A percentile compares a stretch with the other conserved stretches of the same genome.
These are phyloP conservation scores for Ormyrus rosae DNA, from an alignment of 2,888 invertebrate genomes.

Conservation along the genomic window DNA sequence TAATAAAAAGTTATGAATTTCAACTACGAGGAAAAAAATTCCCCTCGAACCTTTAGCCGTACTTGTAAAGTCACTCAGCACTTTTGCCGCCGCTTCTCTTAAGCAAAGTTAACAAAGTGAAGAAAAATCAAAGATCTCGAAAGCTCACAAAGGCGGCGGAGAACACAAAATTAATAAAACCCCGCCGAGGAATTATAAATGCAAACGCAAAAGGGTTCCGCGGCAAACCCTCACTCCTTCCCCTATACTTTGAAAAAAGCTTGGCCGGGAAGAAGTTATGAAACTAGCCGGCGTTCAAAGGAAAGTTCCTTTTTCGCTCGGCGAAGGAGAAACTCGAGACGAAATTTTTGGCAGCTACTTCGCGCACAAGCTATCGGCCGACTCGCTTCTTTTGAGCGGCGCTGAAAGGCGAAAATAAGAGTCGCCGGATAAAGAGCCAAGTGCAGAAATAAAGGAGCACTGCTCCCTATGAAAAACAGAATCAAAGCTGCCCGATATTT, in stretches of 20 bases:
- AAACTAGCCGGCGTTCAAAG: conserved; percentile 34
- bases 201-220: conserved; percentile 25
- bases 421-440: conserved; percentile 27
- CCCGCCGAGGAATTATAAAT: conserved; percentile 24
- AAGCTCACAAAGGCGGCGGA: neutral
- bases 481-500: conserved; percentile 31
- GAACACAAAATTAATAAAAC: conserved; percentile 36
- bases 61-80: neutral
- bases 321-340: conserved; percentile 1
- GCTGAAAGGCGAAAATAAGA: conserved; percentile 47
- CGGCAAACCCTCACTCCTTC: too few relatives aligned
- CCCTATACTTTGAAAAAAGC: neutral
- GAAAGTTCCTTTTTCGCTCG: conserved; percentile 25
- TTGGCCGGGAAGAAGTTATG: conserved; percentile 15
- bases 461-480: conserved; percentile 8
- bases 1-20: too few relatives aligned
- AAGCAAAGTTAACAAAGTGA: neutral
- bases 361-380: conserved; percentile 24
- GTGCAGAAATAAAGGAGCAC: conserved; percentile 26
- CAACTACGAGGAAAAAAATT: too few relatives aligned
- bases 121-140: conserved; percentile 12
- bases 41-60: too few relatives aligned
- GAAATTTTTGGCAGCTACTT: conserved; percentile 45
- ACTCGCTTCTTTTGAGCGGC: conserved; percentile 5
- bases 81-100: neutral